Percentiles rank a stretch among this genome's conserved stretches.
Conservation (phyloP, 2,888 invertebrate species). For the Leptopilina syphax region DNA sequence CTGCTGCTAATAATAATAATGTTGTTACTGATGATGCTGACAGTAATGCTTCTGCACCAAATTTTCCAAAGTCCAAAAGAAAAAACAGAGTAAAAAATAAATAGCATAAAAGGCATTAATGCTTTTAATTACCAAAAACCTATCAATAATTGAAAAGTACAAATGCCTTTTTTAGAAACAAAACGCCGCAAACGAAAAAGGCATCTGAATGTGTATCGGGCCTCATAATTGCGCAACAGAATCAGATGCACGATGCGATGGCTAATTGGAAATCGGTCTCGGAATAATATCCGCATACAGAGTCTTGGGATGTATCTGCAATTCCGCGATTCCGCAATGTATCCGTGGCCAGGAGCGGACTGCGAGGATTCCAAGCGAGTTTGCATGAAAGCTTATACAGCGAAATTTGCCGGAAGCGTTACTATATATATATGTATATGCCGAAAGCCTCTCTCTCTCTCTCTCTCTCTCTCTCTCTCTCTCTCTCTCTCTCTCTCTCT, state of each 20-base stretch:
- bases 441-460: not conserved
- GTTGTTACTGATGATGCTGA: no score
- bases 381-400: conserved; percentile 57
- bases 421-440: conserved; percentile 21
- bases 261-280: conserved; percentile 44
- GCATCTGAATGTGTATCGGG: not conserved
- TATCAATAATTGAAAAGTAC: no score
- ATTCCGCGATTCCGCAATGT: conserved; percentile 29
- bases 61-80: no score
- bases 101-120: no score
- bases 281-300: conserved; percentile 5
- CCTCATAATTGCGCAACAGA: not conserved
- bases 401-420: conserved; percentile 54
- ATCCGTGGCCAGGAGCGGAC: conserved; percentile 28
- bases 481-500: no score
- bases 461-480: no score
- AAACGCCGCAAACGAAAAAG: no score
- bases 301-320: conserved; percentile 33
- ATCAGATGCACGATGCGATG: not conserved
- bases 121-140: no score
- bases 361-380: conserved; percentile 55
- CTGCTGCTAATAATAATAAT: no score
- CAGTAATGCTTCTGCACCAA: no score
- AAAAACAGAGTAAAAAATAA: no score
- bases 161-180: no score